Base-by-base conservation (phyloP, 2,797 vertebrate genomes). In the Prionace glauca region DNA sequence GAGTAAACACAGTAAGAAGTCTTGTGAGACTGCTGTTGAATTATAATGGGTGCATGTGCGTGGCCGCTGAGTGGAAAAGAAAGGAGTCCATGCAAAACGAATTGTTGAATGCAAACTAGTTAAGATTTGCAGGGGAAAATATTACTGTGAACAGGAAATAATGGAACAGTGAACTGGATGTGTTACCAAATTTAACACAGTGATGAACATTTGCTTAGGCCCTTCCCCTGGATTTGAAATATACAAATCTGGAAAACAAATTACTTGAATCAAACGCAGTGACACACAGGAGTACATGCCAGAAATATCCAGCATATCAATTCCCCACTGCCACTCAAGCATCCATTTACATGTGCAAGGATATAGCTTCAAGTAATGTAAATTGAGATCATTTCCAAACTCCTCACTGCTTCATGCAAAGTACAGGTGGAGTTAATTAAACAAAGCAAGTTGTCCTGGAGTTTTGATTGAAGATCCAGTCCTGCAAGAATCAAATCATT, bases 341-440 rank as follows among this genome's bases (percentile, higher is more conserved):
- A 77, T n/a, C 81, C 10, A 84, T 84, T 84, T 84, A 45, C 36
- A 84, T 84, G 81, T 2, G 2, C 69, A 24, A 69, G 62, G 20
- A 69, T 24, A 92, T 69, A 41, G 90, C 65, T 92, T 92, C 69
- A 92, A 92, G 65, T 92, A 67, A 92, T 92, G 90, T n/a, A 92
- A 92, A 92, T 92, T 26, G 18, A 22, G 32, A 67, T 91, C 16
- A 67, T 91, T 22, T 91, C 60, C 62, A 92, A 92, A 12, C 90
- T 91, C 60, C 60, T 20, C 32, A 18, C 14, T 91, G 88, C 60
- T 41, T 92, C 69, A 92, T 67, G 90, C 90, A 92, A 69, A 92
- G 65, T 41, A 67, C 41, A 84, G 22, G n/a, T 29, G 12, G 62
- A 14, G 32, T 36, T 32, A 69, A 69, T 69, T 69, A 69, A n/a